Evolutionary conservation across 2,113 vertebrate genomes (phyloP).

Genomic region (Benitochromis conjunctus): DNA sequence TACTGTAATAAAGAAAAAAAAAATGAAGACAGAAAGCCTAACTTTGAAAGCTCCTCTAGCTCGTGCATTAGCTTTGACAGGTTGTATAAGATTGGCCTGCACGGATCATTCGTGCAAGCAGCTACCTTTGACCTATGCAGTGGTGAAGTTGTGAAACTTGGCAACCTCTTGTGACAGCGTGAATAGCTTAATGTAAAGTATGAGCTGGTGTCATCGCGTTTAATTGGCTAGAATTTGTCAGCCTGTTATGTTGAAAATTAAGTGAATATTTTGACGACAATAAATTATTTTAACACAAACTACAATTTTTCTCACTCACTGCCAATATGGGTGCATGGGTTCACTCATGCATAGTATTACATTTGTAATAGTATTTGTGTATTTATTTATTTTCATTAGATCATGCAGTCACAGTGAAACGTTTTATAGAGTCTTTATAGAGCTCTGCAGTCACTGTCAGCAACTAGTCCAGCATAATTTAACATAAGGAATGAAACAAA

Average conservation of each 20-base stretch:
- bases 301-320: not conserved
- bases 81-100: not conserved
- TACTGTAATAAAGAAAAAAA: not conserved
- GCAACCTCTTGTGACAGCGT: not conserved
- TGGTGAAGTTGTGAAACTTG: not conserved
- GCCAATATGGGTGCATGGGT: not conserved
- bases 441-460: no score
- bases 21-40: not conserved
- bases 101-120: not conserved
- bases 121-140: not conserved
- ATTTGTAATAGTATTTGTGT: not conserved
- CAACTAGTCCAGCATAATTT: no score
- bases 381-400: not conserved
- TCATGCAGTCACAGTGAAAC: no score
- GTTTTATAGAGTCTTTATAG: no score
- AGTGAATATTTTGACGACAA: not conserved
- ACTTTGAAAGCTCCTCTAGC: not conserved
- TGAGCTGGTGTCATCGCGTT: not conserved
- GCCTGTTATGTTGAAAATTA: not conserved
- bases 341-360: not conserved
- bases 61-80: not conserved
- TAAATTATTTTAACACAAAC: not conserved
- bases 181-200: not conserved
- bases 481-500: no score
- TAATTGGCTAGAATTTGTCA: not conserved